phyloP scores from a whole-genome alignment of 2,797 vertebrate genomes.

The Molossus alvarezi region DNA sequence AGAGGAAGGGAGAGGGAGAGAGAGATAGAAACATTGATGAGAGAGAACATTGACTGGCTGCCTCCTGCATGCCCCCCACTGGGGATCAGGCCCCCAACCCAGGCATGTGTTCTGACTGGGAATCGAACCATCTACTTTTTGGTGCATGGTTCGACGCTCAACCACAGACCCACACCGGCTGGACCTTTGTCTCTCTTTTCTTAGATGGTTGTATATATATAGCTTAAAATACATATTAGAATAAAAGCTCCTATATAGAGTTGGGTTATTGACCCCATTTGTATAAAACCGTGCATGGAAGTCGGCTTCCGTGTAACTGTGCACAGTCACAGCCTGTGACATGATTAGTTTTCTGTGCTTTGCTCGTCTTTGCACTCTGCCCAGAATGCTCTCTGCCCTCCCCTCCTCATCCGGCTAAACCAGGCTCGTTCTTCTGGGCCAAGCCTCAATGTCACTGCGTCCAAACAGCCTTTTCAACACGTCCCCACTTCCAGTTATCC shows the following conservation, averaged over 20 bases:
- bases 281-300: not conserved
- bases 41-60: too few relatives aligned
- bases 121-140: too few relatives aligned
- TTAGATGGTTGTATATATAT: not conserved
- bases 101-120: too few relatives aligned
- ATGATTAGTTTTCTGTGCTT: not conserved
- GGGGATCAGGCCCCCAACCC: too few relatives aligned
- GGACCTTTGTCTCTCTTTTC: not conserved
- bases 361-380: not conserved
- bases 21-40: too few relatives aligned
- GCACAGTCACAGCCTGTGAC: not conserved
- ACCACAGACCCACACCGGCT: too few relatives aligned
- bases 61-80: too few relatives aligned
- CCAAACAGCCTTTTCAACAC: not conserved
- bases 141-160: too few relatives aligned
- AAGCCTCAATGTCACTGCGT: not conserved
- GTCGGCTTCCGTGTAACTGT: not conserved
- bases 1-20: too few relatives aligned
- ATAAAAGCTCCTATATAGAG: not conserved
- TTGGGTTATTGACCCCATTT: not conserved
- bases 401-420: not conserved
- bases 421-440: not conserved
- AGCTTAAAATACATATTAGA: not conserved
- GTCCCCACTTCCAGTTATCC: not conserved
- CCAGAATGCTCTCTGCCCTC: not conserved